A percentile compares a stretch with the other conserved stretches of the same genome.
These are phyloP conservation scores for Tetrax tetrax DNA, from an alignment of 2,113 vertebrate species.

Conservation along the genomic window DNA sequence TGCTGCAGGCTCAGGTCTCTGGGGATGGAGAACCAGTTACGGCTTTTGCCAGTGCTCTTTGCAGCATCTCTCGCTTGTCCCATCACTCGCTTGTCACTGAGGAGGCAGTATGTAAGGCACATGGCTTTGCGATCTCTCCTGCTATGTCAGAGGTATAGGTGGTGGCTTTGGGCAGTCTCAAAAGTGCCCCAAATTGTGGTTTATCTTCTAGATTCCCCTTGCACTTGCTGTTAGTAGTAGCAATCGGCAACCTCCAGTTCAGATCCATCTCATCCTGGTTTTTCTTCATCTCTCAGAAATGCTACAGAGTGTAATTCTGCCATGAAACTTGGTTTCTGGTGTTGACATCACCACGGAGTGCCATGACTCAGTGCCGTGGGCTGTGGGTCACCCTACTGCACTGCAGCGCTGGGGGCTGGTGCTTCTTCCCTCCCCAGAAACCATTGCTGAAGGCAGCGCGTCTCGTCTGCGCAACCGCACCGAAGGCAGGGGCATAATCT, in stretches of 20 bases:
- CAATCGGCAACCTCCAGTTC: background rate
- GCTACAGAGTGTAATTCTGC: background rate
- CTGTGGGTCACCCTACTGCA: background rate
- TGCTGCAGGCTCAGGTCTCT: background rate
- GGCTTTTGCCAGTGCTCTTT: background rate
- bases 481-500: background rate
- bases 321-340: too few relatives aligned
- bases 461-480: background rate
- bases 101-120: background rate
- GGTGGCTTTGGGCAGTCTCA: background rate
- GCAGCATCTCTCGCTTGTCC: background rate
- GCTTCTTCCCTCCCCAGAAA: background rate
- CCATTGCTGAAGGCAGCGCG: background rate
- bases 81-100: background rate
- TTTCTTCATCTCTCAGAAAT: background rate
- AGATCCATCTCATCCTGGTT: background rate
- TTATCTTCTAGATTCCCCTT: background rate
- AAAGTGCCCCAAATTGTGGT: background rate
- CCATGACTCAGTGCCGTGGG: rapidly evolving
- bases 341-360: background rate
- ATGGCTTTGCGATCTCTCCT: background rate
- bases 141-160: background rate
- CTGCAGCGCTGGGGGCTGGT: background rate
- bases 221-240: background rate
- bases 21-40: rapidly evolving